Conservation (phyloP, 2,113 vertebrate species). For the Oreochromis aureus region DNA sequence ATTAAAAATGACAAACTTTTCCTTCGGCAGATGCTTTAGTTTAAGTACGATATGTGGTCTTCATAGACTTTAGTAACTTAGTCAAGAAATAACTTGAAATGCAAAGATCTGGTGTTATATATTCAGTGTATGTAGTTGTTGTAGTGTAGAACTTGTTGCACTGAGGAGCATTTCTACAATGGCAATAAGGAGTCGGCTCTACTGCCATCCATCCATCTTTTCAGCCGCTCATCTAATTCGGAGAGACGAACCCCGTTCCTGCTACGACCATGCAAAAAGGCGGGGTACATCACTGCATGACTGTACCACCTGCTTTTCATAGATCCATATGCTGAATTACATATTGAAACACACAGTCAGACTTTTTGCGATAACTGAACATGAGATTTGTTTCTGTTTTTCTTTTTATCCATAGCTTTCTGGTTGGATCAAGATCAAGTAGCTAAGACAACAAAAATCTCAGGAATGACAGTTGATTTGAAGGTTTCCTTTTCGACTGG, state of each 20-base stretch:
- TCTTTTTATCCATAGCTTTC: not conserved
- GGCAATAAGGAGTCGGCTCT: not conserved
- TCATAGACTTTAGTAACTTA: not conserved
- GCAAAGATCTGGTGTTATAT: not conserved
- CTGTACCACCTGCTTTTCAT: not conserved
- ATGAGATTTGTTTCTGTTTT: not conserved
- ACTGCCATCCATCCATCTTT: not conserved
- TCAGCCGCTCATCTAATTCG: not conserved
- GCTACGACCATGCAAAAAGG: rapidly evolving
- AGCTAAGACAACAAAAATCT: not conserved
- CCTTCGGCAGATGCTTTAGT: not conserved
- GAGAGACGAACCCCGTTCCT: not conserved
- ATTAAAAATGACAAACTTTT: constrained; percentile 35
- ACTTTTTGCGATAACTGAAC: not conserved
- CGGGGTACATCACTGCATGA: too few relatives aligned
- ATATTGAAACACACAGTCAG: not conserved
- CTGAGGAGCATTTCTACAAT: not conserved
- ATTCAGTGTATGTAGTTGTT: not conserved
- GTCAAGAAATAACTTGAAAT: not conserved
- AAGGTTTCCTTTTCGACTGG: not conserved
- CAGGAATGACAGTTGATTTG: not conserved
- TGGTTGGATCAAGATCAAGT: not conserved
- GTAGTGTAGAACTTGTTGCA: not conserved
- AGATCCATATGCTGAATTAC: not conserved
- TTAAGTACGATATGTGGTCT: not conserved